These are phyloP conservation scores for Nomada hirtipes DNA, from an alignment of 2,888 invertebrate species.

Conservation along the genomic window DNA sequence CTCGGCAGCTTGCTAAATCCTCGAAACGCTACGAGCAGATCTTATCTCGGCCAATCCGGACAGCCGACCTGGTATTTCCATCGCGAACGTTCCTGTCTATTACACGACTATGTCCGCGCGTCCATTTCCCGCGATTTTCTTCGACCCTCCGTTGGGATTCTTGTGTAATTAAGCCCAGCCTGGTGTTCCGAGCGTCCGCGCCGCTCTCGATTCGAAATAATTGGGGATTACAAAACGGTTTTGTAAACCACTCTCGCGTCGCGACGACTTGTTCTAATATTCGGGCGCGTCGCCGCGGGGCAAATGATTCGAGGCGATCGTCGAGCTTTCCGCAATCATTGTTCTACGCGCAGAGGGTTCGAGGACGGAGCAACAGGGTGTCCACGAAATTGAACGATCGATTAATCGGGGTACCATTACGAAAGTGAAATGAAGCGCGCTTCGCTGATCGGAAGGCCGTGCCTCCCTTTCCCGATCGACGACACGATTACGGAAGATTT, in stretches of 20 bases:
- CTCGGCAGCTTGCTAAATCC: conserved; percentile 74
- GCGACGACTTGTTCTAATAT: no score
- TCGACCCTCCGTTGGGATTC: conserved; percentile 5
- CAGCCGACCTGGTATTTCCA: conserved; percentile 65
- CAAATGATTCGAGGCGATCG: no score
- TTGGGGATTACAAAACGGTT: no score
- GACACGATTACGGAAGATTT: conserved; percentile 61
- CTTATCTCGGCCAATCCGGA: conserved; percentile 65
- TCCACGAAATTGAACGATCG: conserved; percentile 69
- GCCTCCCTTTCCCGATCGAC: conserved; percentile 51
- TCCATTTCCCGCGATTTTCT: conserved; percentile 49
- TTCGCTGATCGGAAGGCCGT: conserved; percentile 62
- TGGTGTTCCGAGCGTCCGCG: no score
- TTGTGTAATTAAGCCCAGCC: not conserved
- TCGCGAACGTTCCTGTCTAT: conserved; percentile 52
- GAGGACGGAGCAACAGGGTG: conserved; percentile 50
- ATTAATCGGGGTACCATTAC: conserved; percentile 67
- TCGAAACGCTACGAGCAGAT: conserved; percentile 74
- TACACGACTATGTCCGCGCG: conserved; percentile 36
- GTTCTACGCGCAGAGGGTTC: not conserved
- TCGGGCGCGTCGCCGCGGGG: no score
- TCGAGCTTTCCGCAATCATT: not conserved
- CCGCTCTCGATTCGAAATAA: no score
- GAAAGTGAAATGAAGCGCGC: conserved; percentile 73
- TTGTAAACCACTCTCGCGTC: no score